Evolutionary conservation across 1,140 invertebrate genomes (phyloP).

Genomic region (Drepana arcuata): DNA sequence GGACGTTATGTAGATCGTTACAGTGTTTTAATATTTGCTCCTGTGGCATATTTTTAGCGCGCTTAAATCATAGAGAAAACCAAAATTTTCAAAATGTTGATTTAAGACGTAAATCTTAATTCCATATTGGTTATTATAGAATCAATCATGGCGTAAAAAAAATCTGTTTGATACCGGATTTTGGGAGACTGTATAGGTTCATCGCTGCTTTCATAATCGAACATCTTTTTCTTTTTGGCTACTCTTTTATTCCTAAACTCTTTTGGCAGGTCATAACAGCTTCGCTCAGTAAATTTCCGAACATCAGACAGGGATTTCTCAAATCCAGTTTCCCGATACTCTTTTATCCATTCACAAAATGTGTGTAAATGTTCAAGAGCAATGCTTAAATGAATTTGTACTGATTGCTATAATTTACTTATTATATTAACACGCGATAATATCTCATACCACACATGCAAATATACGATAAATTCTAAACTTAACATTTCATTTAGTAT

Average conservation of each 20-base stretch:
- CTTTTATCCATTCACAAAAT: slow-evolving; percentile 13
- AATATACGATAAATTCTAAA: slow-evolving; percentile 26
- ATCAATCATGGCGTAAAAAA: slow-evolving; percentile 9
- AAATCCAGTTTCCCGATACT: slow-evolving; percentile 7
- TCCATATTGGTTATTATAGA: slow-evolving; percentile 8
- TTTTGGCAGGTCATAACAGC: slow-evolving; percentile 4
- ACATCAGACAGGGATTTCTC: slow-evolving; percentile 6
- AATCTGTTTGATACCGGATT: slow-evolving; percentile 8
- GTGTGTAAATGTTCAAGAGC: slow-evolving; percentile 19
- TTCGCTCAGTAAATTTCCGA: slow-evolving; percentile 3
- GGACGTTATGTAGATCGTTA: slow-evolving; percentile 7
- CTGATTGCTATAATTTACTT: slow-evolving; percentile 27
- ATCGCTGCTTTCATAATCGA: slow-evolving; percentile 1
- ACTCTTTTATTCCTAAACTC: slow-evolving; percentile 7
- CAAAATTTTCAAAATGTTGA: slow-evolving; percentile 8
- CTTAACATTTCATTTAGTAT: slow-evolving; percentile 25
- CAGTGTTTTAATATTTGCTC: slow-evolving; percentile 5
- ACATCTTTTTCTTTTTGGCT: slow-evolving; percentile 5
- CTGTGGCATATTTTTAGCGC: slow-evolving; percentile 1
- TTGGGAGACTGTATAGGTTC: slow-evolving; percentile 11
- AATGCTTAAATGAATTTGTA: slow-evolving; percentile 18
- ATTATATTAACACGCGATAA: slow-evolving; percentile 24
- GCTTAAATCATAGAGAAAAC: slow-evolving; percentile 1
- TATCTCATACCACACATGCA: slow-evolving; percentile 24
- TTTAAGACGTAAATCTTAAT: slow-evolving; percentile 1